Conservation (phyloP, 2,113 vertebrate species). For the Procavia capensis region DNA sequence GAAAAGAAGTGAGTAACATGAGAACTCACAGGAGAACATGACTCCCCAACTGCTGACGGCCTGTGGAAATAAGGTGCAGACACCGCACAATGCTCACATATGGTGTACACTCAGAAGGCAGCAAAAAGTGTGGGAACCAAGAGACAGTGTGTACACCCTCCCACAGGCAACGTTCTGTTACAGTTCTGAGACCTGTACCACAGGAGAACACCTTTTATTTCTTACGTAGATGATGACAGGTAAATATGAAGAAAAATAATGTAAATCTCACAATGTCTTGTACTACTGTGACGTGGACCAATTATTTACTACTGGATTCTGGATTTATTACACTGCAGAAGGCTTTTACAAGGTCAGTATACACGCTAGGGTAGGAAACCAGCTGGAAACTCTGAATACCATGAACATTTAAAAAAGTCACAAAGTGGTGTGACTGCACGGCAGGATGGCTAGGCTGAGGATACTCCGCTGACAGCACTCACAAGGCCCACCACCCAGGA, state of each 20-base stretch:
- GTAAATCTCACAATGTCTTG: background rate
- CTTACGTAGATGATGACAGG: background rate
- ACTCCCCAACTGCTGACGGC: background rate
- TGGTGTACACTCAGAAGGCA: background rate
- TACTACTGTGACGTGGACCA: slow-evolving; percentile 25
- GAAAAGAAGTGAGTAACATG: background rate
- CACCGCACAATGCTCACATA: background rate
- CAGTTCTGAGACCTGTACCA: slow-evolving; percentile 32
- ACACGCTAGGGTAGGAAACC: background rate
- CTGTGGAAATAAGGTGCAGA: background rate
- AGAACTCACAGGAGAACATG: slow-evolving; percentile 24
- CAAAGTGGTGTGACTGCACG: background rate
- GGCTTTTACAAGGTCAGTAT: background rate
- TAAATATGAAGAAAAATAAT: background rate
- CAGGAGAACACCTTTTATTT: background rate
- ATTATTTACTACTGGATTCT: slow-evolving; percentile 20
- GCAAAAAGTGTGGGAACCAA: slow-evolving; percentile 13
- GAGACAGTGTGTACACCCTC: too few relatives aligned
- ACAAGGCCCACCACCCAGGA: background rate
- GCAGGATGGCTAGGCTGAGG: background rate
- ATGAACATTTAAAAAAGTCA: background rate
- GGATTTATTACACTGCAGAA: slow-evolving; percentile 15
- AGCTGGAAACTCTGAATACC: background rate
- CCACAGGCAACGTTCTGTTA: background rate
- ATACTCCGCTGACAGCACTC: background rate